A percentile compares a stretch with the other conserved stretches of the same genome.
Evolutionary conservation across 2,797 vertebrate genomes (phyloP).

Genomic region (Pseudochirops cupreus): DNA sequence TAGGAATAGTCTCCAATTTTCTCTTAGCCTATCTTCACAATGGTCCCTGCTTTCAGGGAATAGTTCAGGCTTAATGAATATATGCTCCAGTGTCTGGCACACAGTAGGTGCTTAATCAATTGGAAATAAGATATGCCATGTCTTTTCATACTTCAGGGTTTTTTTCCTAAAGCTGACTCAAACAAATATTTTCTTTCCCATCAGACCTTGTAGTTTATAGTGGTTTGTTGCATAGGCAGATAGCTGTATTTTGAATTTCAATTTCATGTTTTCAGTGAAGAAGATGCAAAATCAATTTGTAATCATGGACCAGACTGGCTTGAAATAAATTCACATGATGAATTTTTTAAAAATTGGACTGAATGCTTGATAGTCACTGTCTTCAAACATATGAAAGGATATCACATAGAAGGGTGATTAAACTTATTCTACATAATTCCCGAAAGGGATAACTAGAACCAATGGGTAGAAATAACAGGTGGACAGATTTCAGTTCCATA

Average conservation of each 20-base stretch:
- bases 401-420: not conserved
- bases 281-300: conserved; percentile 82
- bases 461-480: conserved; percentile 32
- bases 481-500: conserved; percentile 53
- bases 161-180: conserved; percentile 64
- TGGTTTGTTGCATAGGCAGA: conserved; percentile 81
- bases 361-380: not conserved
- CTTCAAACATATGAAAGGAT: not conserved
- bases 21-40: not conserved
- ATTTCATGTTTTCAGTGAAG: conserved; percentile 82
- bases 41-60: not conserved
- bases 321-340: conserved; percentile 85
- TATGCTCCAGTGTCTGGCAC: conserved; percentile 31
- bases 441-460: not conserved
- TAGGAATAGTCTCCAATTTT: conserved; percentile 27
- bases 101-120: conserved; percentile 64
- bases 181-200: conserved; percentile 64
- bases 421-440: not conserved
- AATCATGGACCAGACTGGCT: conserved; percentile 83
- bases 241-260: conserved; percentile 84
- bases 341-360: conserved; percentile 68
- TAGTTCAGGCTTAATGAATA: not conserved
- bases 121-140: conserved; percentile 73
- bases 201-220: conserved; percentile 58
- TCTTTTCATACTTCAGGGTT: conserved; percentile 77